Percentiles rank a stretch among this genome's conserved stretches.
Conservation (phyloP, 2,888 invertebrate genomes). For the Drosophila algonquin region DNA sequence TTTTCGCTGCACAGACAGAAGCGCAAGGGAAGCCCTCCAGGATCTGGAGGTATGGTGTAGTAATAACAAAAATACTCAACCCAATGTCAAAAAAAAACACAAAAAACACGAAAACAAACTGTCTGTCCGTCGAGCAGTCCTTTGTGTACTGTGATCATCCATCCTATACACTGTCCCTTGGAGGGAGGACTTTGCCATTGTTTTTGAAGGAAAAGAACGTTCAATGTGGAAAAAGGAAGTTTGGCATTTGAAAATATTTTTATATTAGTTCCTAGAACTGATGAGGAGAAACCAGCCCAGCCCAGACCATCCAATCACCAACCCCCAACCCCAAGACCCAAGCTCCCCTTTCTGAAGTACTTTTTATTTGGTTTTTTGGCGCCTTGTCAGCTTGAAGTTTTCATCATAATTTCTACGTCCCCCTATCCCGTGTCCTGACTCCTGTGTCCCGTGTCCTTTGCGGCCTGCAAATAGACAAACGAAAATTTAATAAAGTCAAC, state of each 20-base stretch:
- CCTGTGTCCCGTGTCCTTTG: not conserved
- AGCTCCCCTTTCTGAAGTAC: no score
- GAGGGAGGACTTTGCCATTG: no score
- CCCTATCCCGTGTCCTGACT: not conserved
- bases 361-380: constrained; percentile 3
- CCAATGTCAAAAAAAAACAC: not conserved
- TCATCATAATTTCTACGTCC: constrained; percentile 25
- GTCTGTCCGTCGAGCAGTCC: no score
- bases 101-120: not conserved
- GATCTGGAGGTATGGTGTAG: no score
- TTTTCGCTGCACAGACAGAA: not conserved
- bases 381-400: constrained; percentile 36
- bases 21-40: no score
- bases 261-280: not conserved
- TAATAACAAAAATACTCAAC: not conserved
- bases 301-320: no score
- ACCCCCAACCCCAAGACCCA: no score
- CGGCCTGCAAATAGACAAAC: constrained; percentile 28
- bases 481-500: constrained; percentile 45
- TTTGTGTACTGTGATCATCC: not conserved
- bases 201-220: no score
- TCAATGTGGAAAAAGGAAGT: no score
- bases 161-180: not conserved
- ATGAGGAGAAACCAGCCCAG: no score
- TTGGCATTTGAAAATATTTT: not conserved